These are phyloP conservation scores for Gallinago nigripennis DNA, from an alignment of 2,797 vertebrate species.

Conservation along the genomic window DNA sequence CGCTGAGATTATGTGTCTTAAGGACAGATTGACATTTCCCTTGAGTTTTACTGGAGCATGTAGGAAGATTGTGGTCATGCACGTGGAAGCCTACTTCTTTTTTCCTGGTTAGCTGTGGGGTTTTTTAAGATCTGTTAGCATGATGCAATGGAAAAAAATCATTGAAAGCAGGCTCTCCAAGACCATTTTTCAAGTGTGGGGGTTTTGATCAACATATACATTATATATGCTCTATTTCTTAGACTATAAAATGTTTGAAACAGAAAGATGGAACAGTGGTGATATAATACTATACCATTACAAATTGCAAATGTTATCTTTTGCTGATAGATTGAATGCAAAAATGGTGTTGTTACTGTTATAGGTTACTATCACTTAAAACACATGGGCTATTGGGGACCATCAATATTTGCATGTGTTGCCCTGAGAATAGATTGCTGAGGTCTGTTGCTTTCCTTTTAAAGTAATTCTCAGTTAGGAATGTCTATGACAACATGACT, in stretches of 20 bases:
- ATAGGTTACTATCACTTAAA: background rate
- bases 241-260: background rate
- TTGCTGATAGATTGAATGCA: background rate
- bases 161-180: background rate
- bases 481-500: background rate
- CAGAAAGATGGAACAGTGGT: background rate
- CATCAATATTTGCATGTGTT: background rate
- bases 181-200: background rate
- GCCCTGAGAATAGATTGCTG: background rate
- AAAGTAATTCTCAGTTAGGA: background rate
- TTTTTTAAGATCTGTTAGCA: background rate
- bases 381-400: fast-evolving
- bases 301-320: background rate
- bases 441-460: background rate
- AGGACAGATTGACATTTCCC: background rate
- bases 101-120: background rate
- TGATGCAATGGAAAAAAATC: background rate
- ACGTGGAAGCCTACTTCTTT: background rate
- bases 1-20: background rate
- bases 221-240: background rate
- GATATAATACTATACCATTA: background rate
- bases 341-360: background rate
- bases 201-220: background rate
- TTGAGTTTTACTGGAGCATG: background rate
- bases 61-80: background rate